A percentile compares a stretch with the other conserved stretches of the same genome.
Evolutionary conservation across 2,797 vertebrate genomes (phyloP).

Genomic region (Avahi laniger): DNA sequence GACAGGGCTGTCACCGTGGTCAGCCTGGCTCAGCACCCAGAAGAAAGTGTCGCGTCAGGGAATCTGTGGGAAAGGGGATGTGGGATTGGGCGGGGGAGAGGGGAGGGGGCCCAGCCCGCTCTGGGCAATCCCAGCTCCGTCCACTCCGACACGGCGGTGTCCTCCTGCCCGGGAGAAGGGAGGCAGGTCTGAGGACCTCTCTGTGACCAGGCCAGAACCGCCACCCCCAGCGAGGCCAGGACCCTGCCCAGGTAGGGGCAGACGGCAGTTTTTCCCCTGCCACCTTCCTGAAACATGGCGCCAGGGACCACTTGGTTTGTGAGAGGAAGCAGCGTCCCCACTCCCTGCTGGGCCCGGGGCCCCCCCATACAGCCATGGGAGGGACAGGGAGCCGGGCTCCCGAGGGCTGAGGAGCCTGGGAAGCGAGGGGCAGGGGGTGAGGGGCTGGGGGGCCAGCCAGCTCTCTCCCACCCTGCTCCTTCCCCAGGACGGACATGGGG

Average conservation of each 20-base stretch:
- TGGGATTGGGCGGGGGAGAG: neutral
- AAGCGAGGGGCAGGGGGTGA: neutral
- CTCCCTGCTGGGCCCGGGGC: neutral
- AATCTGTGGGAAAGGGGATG: constrained; percentile 68
- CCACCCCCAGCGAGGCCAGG: constrained; percentile 53
- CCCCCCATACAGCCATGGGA: neutral
- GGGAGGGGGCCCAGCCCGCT: neutral
- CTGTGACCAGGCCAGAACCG: neutral
- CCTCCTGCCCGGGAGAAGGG: neutral
- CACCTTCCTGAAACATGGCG: neutral
- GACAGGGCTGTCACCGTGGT: neutral
- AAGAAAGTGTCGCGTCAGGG: constrained; percentile 58
- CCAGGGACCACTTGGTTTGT: neutral
- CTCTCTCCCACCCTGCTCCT: neutral
- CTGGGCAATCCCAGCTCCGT: neutral
- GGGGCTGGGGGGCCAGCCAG: no score
- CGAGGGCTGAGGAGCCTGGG: neutral
- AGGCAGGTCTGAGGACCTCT: neutral
- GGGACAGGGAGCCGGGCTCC: no score
- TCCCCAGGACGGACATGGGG: constrained; percentile 12
- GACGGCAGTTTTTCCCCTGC: fast-evolving
- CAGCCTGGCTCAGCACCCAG: constrained; percentile 29
- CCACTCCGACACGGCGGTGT: neutral
- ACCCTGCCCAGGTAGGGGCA: neutral
- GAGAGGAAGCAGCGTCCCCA: neutral